A percentile compares a stretch with the other conserved stretches of the same genome.
These are phyloP conservation scores for Pachliopta kotzebuea DNA, from an alignment of 2,888 invertebrate species.

Conservation along the genomic window DNA sequence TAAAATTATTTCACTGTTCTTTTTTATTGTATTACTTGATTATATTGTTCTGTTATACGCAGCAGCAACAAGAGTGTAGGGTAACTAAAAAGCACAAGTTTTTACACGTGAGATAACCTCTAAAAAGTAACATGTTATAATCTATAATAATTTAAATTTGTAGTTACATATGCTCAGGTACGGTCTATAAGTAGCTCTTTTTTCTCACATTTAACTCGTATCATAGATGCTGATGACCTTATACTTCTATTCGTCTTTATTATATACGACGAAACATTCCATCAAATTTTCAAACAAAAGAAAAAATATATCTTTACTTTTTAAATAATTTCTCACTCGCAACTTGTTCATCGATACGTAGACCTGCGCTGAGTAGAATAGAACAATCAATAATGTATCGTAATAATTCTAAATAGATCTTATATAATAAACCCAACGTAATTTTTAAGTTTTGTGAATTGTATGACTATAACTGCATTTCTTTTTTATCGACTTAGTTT, in stretches of 20 bases:
- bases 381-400: slow-evolving; percentile 21
- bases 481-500: slow-evolving; percentile 57
- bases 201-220: slow-evolving; percentile 24
- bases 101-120: neutral
- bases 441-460: slow-evolving; percentile 30
- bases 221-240: too few species aligned
- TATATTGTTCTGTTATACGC: slow-evolving; percentile 30
- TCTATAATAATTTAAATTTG: slow-evolving; percentile 31
- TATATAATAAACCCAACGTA: slow-evolving; percentile 25
- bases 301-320: neutral
- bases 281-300: slow-evolving; percentile 4
- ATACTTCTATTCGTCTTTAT: slow-evolving; percentile 6
- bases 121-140: slow-evolving; percentile 26
- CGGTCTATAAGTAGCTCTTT: slow-evolving; percentile 31
- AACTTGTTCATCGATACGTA: slow-evolving; percentile 6
- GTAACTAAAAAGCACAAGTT: slow-evolving; percentile 18
- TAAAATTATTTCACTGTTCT: slow-evolving; percentile 33
- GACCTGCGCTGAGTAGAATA: slow-evolving; percentile 28
- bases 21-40: slow-evolving; percentile 27
- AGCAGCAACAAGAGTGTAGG: slow-evolving; percentile 15
- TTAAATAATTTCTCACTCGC: slow-evolving; percentile 9
- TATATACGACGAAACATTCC: slow-evolving; percentile 21
- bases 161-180: slow-evolving; percentile 36
- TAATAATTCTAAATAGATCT: slow-evolving; percentile 25
- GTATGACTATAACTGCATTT: slow-evolving; percentile 58